Evolutionary conservation across 35 echinoderm and acorn worm genomes (phyloP).

Genomic region (Nesometra sesokonis): DNA sequence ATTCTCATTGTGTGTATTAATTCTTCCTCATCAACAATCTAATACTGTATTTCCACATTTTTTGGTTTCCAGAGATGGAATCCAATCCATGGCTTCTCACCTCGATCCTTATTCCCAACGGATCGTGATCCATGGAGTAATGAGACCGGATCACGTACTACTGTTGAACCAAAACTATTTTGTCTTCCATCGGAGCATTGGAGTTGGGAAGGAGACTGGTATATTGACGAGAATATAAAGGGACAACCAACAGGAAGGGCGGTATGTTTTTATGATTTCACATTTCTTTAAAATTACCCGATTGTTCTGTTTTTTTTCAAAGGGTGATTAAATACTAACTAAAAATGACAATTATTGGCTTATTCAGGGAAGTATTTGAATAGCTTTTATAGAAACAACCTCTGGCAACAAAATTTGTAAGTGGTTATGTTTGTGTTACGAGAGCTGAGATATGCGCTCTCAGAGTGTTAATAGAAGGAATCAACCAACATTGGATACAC

Average conservation of each 20-base stretch:
- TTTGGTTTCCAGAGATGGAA: constrained; percentile 92
- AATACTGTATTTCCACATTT: not conserved
- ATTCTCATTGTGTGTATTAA: not conserved
- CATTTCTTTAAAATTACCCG: too few species aligned
- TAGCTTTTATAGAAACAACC: too few species aligned
- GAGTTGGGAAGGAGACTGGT: constrained; percentile 97
- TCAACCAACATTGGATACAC: too few species aligned
- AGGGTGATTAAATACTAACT: too few species aligned
- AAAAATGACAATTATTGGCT: too few species aligned
- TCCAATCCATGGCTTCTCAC: constrained; percentile 79
- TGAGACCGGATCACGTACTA: constrained; percentile 46
- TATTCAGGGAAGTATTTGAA: too few species aligned
- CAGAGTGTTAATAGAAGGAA: too few species aligned
- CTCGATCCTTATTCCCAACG: constrained; percentile 49
- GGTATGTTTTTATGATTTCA: constrained; percentile 35
- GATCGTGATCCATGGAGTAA: constrained; percentile 72
- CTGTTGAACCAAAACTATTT: constrained; percentile 50
- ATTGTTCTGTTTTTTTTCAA: too few species aligned
- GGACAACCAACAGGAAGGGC: constrained; percentile 82
- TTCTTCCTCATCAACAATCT: too few species aligned
- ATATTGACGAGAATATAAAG: constrained; percentile 67
- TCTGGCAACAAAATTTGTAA: too few species aligned
- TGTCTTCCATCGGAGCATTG: constrained; percentile 78
- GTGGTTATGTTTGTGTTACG: too few species aligned
- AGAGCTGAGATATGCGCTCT: too few species aligned